Base-by-base conservation (phyloP, 2,113 vertebrate genomes). In the Neogobius melanostomus region DNA sequence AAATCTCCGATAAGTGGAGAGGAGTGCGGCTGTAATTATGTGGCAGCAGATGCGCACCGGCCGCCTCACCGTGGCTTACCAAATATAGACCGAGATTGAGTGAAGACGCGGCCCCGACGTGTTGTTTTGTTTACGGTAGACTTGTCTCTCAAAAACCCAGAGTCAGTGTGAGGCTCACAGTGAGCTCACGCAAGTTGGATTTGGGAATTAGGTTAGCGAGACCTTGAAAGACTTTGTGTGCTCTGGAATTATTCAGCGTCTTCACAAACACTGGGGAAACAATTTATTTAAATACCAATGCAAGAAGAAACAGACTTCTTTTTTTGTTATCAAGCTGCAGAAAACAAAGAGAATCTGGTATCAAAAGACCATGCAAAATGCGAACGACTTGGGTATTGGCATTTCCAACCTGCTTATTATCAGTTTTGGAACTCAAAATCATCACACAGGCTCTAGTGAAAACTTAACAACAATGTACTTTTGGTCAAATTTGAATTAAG, bases 41-140 rank as follows among this genome's bases (percentile, higher is more conserved):
- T 73, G 68, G 75, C 61, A 6, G 80, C 28, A 70, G 73, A 66
- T 21, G 53, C 64, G 61, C 73, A 70, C 44, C 43, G 68, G 77
- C 73, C 75, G 11, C 67, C 75, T 71, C 77, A 69, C 56, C 63
- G 61, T 65, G 77, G 74, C 68, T 66, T 43, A 62, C 84, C 69
- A 44, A 77, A 36, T 83, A 83, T 79, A 86, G 79, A 68, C 45
- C 17, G 45, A 59, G 44, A 63, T 76, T 72, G 28, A 75, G 57
- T 54, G 68, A 53, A 66, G 60, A 60, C 17, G 48, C 61, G 51
- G 69, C 49, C 52, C 14, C 49, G 62, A 51, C 46, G 9, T 21
- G 21, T 7, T 72, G 68, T 66, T 74, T 77, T 72, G 62, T 63
- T 76, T 21, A 6, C 8, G 10, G 47, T 16, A 1, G 56, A 36